Percentiles rank a stretch among this genome's conserved stretches.
Conservation (phyloP, 2,797 vertebrate species). For the Lerista edwardsae region DNA sequence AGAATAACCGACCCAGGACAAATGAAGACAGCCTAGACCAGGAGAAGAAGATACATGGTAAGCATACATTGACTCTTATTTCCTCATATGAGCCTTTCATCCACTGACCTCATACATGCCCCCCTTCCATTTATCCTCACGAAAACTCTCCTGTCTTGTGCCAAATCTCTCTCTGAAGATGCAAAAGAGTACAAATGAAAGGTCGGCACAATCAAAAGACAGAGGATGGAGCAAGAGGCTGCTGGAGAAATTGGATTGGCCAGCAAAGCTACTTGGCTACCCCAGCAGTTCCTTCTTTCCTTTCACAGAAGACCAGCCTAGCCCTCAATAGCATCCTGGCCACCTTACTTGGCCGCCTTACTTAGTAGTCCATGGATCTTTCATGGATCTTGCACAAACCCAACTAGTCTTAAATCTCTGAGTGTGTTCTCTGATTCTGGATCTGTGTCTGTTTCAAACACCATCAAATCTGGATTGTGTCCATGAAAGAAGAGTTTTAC, state of each 20-base stretch:
- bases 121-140: too few species aligned
- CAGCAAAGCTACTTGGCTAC: not conserved
- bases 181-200: too few species aligned
- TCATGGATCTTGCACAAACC: not conserved
- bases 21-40: constrained; percentile 81
- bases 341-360: too few species aligned
- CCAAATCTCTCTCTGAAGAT: not conserved
- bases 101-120: too few species aligned
- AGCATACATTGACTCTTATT: not conserved
- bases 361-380: not conserved
- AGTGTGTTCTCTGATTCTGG: not conserved
- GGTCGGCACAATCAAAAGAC: too few species aligned
- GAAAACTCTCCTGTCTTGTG: too few species aligned
- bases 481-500: not conserved
- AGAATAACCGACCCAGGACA: constrained; percentile 88
- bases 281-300: not conserved
- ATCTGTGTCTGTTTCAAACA: not conserved
- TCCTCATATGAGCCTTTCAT: too few species aligned
- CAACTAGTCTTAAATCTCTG: not conserved
- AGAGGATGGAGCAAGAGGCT: not conserved
- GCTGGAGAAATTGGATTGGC: not conserved
- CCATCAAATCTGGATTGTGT: not conserved
- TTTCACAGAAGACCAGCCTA: too few species aligned
- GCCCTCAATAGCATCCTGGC: not conserved
- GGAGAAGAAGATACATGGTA: constrained; percentile 71